Evolutionary conservation across 2,797 vertebrate species (phyloP).

Genomic region (Adelosebastes latens): DNA sequence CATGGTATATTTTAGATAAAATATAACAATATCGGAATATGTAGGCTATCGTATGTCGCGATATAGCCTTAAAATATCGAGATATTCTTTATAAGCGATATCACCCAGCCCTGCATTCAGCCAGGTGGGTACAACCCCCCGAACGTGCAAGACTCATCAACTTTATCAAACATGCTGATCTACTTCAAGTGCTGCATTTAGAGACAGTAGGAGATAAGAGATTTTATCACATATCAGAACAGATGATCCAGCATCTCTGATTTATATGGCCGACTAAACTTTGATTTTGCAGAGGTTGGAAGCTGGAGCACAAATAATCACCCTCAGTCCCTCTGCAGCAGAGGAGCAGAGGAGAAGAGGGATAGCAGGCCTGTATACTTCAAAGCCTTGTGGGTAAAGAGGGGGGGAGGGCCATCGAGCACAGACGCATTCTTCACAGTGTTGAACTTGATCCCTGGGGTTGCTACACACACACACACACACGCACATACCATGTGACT

Average conservation of each 20-base stretch:
- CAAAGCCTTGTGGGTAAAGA: conserved; percentile 37
- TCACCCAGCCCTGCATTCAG: not conserved
- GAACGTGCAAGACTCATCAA: not conserved
- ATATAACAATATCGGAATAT: no score
- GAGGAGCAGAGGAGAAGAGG: not conserved
- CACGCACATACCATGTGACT: no score
- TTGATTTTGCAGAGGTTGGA: conserved; percentile 4
- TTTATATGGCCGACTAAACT: not conserved
- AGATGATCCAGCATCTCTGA: not conserved
- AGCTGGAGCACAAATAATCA: conserved; percentile 29
- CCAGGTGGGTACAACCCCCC: not conserved
- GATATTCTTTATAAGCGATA: no score
- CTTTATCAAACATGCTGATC: not conserved
- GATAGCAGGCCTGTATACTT: conserved; percentile 29
- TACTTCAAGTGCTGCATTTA: not conserved
- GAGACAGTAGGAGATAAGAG: not conserved
- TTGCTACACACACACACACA: no score
- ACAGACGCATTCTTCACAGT: conserved; percentile 54
- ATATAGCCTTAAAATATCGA: no score
- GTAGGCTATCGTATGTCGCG: no score
- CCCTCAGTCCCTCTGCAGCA: not conserved
- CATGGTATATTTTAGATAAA: no score
- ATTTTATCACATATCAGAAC: not conserved
- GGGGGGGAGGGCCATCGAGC: conserved; percentile 18
- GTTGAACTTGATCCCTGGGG: conserved; percentile 68